Conservation (phyloP, 30 jellyfish, hydroid and myxozoan genomes). For the Aurelia sp. region DNA sequence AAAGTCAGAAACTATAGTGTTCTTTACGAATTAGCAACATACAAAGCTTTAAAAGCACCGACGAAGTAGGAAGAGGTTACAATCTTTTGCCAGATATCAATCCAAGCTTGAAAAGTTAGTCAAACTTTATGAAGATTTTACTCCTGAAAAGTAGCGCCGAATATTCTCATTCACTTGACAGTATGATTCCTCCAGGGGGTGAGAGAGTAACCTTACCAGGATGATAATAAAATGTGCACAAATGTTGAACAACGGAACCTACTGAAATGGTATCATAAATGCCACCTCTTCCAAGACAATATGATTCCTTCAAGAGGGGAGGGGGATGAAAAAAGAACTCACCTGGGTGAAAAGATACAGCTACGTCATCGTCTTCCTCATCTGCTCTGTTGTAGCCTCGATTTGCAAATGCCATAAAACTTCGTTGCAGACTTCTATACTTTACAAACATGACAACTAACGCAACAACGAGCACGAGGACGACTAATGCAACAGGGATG, state of each 20-base stretch:
- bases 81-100: too few relatives aligned
- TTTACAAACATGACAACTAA: conserved; percentile 76
- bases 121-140: too few relatives aligned
- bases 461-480: conserved; percentile 74
- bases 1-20: too few relatives aligned
- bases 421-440: conserved; percentile 86
- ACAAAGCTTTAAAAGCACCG: too few relatives aligned
- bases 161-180: too few relatives aligned
- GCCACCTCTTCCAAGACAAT: neutral
- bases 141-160: too few relatives aligned
- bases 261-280: neutral
- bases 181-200: neutral
- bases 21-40: too few relatives aligned
- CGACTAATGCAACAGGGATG: conserved; percentile 92
- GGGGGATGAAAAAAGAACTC: neutral
- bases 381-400: conserved; percentile 86
- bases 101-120: too few relatives aligned
- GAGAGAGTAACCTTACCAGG: neutral
- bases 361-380: conserved; percentile 91
- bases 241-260: neutral
- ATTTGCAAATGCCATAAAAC: conserved; percentile 96
- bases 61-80: too few relatives aligned
- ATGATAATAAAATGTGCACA: neutral
- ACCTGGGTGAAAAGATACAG: conserved; percentile 93
- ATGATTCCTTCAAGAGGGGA: too few relatives aligned